Evolutionary conservation across 2,888 invertebrate genomes (phyloP).

Genomic region (Himalopsyche kuldschensis): DNA sequence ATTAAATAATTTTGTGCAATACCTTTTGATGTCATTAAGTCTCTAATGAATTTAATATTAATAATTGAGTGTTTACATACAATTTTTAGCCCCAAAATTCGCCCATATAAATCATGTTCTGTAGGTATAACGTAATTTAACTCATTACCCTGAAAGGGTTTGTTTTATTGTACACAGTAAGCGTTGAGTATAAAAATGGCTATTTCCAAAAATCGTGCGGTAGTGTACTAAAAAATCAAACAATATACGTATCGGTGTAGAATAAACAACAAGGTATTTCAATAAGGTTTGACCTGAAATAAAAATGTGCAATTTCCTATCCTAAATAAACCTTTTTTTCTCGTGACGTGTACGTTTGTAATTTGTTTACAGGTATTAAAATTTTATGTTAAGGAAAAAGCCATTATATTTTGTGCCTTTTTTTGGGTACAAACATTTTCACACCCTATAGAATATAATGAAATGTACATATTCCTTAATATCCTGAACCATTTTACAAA

Average conservation of each 20-base stretch:
- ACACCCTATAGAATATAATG: no score
- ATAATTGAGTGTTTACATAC: no score
- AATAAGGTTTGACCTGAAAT: not conserved
- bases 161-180: not conserved
- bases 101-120: not conserved
- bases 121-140: not conserved
- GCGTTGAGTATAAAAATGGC: not conserved
- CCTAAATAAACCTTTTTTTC: not conserved
- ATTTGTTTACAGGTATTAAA: no score
- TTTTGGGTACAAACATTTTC: no score
- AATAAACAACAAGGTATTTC: not conserved
- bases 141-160: not conserved
- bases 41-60: no score
- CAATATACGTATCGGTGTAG: not conserved
- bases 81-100: not conserved
- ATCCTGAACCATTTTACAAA: no score
- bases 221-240: not conserved
- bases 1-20: no score
- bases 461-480: no score
- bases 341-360: no score
- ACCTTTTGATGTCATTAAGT: no score
- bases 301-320: not conserved
- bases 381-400: no score
- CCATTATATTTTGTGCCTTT: no score
- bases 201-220: not conserved